phyloP scores from a whole-genome alignment of 2,113 vertebrate species.

The Ailuropoda melanoleuca region DNA sequence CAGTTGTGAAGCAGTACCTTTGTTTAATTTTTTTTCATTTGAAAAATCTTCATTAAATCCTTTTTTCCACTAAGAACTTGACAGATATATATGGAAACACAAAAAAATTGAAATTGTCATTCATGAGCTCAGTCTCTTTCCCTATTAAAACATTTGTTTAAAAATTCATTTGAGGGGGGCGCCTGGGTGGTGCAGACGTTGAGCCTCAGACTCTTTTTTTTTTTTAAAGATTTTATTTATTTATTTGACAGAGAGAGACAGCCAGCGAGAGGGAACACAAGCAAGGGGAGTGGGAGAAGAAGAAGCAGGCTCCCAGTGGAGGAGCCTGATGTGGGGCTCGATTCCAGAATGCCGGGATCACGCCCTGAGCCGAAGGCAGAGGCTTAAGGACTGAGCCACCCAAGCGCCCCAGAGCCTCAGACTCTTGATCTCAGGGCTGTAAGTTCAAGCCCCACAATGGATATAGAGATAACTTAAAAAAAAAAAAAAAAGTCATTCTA shows the following conservation, averaged over 20 bases:
- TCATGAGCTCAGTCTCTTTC: not conserved
- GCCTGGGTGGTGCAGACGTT: not conserved
- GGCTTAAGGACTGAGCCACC: too few relatives aligned
- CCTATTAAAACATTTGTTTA: not conserved
- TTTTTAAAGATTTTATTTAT: too few relatives aligned
- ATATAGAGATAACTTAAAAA: not conserved
- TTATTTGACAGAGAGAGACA: too few relatives aligned
- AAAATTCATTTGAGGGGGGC: not conserved
- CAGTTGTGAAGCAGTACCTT: not conserved
- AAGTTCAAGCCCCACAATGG: not conserved
- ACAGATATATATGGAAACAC: not conserved
- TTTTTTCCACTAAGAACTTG: not conserved
- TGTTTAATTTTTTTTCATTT: not conserved
- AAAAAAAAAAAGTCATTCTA: not conserved
- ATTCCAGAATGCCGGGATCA: too few relatives aligned
- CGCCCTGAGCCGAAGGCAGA: too few relatives aligned
- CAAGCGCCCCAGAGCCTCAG: too few relatives aligned
- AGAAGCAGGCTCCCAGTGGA: too few relatives aligned
- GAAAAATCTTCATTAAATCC: not conserved
- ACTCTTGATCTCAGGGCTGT: not conserved
- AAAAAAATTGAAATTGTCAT: not conserved
- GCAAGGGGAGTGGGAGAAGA: too few relatives aligned
- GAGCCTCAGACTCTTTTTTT: not conserved
- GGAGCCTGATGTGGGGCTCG: too few relatives aligned
- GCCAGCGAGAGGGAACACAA: too few relatives aligned